Conservation (phyloP, 2,797 vertebrate species). For the Parotocinclus haroldoi region DNA sequence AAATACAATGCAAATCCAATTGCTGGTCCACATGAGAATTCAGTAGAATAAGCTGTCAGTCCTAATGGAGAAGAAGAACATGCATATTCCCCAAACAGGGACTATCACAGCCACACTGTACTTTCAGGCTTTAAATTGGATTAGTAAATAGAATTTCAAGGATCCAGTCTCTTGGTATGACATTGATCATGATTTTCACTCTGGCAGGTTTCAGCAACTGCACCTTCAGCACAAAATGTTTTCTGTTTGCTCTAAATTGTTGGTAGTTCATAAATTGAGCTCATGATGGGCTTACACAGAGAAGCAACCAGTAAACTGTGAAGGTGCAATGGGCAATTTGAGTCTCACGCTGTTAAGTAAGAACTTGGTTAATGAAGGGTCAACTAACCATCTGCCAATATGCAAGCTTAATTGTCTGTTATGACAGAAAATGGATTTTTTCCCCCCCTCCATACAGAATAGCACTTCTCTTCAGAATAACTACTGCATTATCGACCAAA, state of each 20-base stretch:
- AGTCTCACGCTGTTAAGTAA: slow-evolving; percentile 56
- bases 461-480: neutral
- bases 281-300: slow-evolving; percentile 35
- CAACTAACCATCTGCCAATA: slow-evolving; percentile 58
- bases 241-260: slow-evolving; percentile 33
- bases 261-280: slow-evolving; percentile 20
- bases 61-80: slow-evolving; percentile 64
- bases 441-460: slow-evolving; percentile 12
- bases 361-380: slow-evolving; percentile 59
- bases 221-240: slow-evolving; percentile 54
- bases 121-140: slow-evolving; percentile 67
- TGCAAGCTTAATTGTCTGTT: slow-evolving; percentile 57
- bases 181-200: slow-evolving; percentile 71
- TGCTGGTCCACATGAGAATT: slow-evolving; percentile 56
- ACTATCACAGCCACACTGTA: slow-evolving; percentile 58
- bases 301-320: slow-evolving; percentile 54
- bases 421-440: slow-evolving; percentile 58
- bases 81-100: slow-evolving; percentile 66
- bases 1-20: slow-evolving; percentile 79
- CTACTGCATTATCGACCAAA: slow-evolving; percentile 21
- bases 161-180: slow-evolving; percentile 71
- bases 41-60: slow-evolving; percentile 74
- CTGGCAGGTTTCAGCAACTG: slow-evolving; percentile 67
- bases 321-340: slow-evolving; percentile 53
- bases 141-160: slow-evolving; percentile 72